Evolutionary conservation across 2,797 vertebrate species (phyloP), one percentile per base, ranked within the genome.

Genomic region (Chanos chanos): DNA sequence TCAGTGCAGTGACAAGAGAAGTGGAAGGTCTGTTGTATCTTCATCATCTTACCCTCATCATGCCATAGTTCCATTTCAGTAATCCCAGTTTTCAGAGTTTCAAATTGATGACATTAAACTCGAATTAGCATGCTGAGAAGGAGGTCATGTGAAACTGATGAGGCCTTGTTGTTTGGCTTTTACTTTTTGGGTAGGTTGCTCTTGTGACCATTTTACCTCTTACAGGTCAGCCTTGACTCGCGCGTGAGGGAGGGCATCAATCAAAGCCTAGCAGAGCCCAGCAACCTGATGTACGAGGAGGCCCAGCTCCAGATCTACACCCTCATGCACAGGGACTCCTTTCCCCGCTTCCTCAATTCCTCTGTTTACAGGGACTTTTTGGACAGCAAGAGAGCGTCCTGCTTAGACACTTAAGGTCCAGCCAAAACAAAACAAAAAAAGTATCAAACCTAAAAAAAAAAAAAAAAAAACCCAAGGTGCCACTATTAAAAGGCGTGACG

Each of bases 271-370:
- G 66, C 91, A 27, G 93, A 97, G 76, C 96, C 97, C 67, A 94
- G 84, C 76, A 90, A 90, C 82, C 82, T 91, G 73, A 99, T 99
- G 95, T 99, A 98, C 36, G 95, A 98, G 84, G 97, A 99, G 66
- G 97, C 97, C 27, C 97, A 98, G 75, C 94, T 98, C 65, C 97
- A 99, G 87, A 98, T 99, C 83, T 99, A 99, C 81, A 98, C 94
- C 33, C 86, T 99, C 83, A 99, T 99, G 97, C 96, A 98, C 89
- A 94, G 97, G 78, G 96, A 99, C 91, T 99, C 96, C 86, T 99
- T 92, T 76, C 96, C 97, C 68, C 93, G 97, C 81, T 99, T 99
- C 91, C 94, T 99, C 92, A 98, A 96, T 92, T 99, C 96, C 81
- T 89, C 94, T 59, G 89, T 97, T 89, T 99, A 96, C 90, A 95